Percentiles rank a stretch among this genome's conserved stretches.
Evolutionary conservation across 2,888 invertebrate genomes (phyloP).

Genomic region (Tryphoninae sp.): DNA sequence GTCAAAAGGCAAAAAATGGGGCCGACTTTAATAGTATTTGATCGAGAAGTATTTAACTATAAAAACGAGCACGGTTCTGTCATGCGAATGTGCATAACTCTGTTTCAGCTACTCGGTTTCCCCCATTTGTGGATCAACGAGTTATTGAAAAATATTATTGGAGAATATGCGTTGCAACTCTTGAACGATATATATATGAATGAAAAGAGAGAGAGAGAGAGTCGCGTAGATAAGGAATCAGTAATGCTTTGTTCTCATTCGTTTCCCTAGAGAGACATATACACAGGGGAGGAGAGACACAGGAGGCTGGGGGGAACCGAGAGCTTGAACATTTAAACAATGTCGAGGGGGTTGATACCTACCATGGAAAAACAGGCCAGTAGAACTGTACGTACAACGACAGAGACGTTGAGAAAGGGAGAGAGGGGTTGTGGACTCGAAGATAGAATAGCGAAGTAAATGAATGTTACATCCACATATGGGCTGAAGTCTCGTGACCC

Average conservation of each 20-base stretch:
- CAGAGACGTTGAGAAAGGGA: not conserved
- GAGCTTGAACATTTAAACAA: conserved; percentile 36
- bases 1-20: not conserved
- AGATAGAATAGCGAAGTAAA: conserved; percentile 29
- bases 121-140: conserved; percentile 26
- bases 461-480: conserved; percentile 21
- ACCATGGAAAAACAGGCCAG: conserved; percentile 31
- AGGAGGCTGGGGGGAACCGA: conserved; percentile 24
- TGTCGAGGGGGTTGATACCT: conserved; percentile 37
- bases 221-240: conserved; percentile 53
- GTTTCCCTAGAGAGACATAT: conserved; percentile 32
- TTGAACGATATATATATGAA: not conserved
- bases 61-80: not conserved
- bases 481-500: conserved; percentile 5
- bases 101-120: conserved; percentile 3
- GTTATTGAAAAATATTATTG: conserved; percentile 32
- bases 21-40: conserved; percentile 2
- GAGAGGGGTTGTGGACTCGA: not conserved
- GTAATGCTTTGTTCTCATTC: conserved; percentile 55
- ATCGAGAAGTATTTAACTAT: conserved; percentile 31
- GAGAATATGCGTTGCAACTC: conserved; percentile 10
- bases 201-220: conserved; percentile 15
- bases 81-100: not conserved
- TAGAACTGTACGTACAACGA: conserved; percentile 6
- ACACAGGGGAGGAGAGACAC: not conserved